These are phyloP conservation scores for Microplitis mediator DNA, from an alignment of 1,140 invertebrate genomes.

Conservation along the genomic window DNA sequence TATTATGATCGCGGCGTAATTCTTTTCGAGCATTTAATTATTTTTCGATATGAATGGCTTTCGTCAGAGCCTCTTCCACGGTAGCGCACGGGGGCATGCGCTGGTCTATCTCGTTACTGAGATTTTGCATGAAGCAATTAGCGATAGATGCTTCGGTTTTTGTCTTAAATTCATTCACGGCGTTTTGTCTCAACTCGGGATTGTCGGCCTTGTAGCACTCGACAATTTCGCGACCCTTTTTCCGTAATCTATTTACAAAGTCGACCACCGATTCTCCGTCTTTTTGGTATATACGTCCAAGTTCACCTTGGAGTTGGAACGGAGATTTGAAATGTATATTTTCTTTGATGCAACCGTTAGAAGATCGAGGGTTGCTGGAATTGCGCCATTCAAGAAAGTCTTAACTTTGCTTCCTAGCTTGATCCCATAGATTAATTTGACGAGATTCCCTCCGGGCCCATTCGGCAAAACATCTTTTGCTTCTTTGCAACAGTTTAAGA, in stretches of 20 bases:
- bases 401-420: background rate
- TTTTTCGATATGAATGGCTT: background rate
- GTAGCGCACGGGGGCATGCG: background rate
- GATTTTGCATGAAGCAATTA: background rate
- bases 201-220: background rate
- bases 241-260: background rate
- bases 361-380: background rate
- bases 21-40: background rate
- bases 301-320: background rate
- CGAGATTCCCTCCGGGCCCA: background rate
- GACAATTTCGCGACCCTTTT: background rate
- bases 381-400: background rate
- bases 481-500: background rate
- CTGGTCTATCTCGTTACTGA: background rate
- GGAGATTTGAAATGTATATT: background rate
- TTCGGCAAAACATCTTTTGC: background rate
- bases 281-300: background rate
- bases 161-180: background rate
- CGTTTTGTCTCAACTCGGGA: background rate
- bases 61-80: background rate
- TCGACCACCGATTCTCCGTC: background rate
- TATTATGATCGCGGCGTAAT: background rate
- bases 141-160: background rate
- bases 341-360: background rate
- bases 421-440: background rate